A percentile compares a stretch with the other conserved stretches of the same genome.
These are phyloP conservation scores for Fragariocoptes setiger DNA, from an alignment of 1,140 invertebrate species.

Conservation along the genomic window DNA sequence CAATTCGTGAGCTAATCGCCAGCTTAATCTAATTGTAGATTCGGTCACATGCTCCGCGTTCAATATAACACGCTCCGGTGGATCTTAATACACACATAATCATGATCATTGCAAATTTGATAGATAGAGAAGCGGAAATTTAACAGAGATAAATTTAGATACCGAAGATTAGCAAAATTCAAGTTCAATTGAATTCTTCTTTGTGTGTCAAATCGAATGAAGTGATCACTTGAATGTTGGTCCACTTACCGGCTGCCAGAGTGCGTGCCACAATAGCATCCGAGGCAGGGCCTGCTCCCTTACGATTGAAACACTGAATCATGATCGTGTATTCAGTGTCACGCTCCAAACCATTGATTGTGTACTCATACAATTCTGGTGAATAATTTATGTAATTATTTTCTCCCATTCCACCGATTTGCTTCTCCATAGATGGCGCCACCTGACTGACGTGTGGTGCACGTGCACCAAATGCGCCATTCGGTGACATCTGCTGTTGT, in stretches of 20 bases:
- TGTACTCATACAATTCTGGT: conserved; percentile 14
- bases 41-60: conserved; percentile 8
- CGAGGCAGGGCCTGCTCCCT: conserved; percentile 32
- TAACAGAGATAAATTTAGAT: background rate
- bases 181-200: background rate
- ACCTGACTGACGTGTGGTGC: conserved; percentile 4
- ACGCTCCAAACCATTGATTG: conserved; percentile 12
- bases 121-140: background rate
- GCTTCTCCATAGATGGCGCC: conserved; percentile 6
- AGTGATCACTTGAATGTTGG: no score
- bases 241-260: conserved; percentile 39
- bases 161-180: background rate
- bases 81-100: conserved; percentile 7
- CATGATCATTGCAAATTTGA: background rate
- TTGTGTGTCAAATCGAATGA: no score
- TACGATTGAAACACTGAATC: conserved; percentile 17
- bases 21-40: conserved; percentile 8
- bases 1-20: conserved; percentile 5
- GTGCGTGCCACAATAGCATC: conserved; percentile 37
- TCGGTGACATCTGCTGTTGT: background rate
- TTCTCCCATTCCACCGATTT: background rate
- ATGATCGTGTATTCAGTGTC: conserved; percentile 16
- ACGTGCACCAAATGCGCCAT: background rate
- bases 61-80: conserved; percentile 8
- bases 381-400: conserved; percentile 3